Percentiles rank a stretch among this genome's conserved stretches.
Conservation (phyloP, 2,888 invertebrate species). For the Volucella inanis region DNA sequence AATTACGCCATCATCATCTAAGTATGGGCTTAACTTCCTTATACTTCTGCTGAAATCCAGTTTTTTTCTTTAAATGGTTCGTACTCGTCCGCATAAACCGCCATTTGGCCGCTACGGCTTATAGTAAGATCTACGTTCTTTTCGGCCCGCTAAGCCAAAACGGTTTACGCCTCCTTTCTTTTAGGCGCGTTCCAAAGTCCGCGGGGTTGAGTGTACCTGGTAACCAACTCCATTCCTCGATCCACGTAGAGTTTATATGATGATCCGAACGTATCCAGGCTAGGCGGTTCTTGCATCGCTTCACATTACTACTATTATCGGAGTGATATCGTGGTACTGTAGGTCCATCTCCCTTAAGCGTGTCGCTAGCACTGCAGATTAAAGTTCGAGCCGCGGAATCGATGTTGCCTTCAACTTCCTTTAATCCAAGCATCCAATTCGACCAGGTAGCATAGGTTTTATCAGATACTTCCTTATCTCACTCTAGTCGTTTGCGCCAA, state of each 20-base stretch:
- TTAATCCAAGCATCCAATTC: slow-evolving; percentile 46
- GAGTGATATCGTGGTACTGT: slow-evolving; percentile 15
- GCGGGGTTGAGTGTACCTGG: slow-evolving; percentile 43
- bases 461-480: slow-evolving; percentile 59
- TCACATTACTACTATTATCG: not conserved
- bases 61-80: too few relatives aligned
- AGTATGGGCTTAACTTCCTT: not conserved
- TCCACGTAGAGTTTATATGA: too few relatives aligned
- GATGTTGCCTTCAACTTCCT: slow-evolving; percentile 26
- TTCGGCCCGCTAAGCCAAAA: slow-evolving; percentile 49
- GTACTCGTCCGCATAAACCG: not conserved
- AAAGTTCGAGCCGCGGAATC: slow-evolving; percentile 36
- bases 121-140: not conserved
- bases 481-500: slow-evolving; percentile 51
- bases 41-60: too few relatives aligned
- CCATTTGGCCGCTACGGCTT: not conserved
- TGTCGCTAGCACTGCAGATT: slow-evolving; percentile 32
- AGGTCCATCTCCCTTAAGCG: slow-evolving; percentile 22
- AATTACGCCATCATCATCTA: too few relatives aligned
- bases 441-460: slow-evolving; percentile 41
- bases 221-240: slow-evolving; percentile 73
- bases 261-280: slow-evolving; percentile 75
- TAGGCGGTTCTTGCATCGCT: too few relatives aligned
- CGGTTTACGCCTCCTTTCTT: slow-evolving; percentile 12
- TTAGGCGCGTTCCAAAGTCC: slow-evolving; percentile 51